Evolutionary conservation across 2,797 vertebrate genomes (phyloP), one percentile per base, ranked within the genome.

Genomic region (Diplodus sargus): DNA sequence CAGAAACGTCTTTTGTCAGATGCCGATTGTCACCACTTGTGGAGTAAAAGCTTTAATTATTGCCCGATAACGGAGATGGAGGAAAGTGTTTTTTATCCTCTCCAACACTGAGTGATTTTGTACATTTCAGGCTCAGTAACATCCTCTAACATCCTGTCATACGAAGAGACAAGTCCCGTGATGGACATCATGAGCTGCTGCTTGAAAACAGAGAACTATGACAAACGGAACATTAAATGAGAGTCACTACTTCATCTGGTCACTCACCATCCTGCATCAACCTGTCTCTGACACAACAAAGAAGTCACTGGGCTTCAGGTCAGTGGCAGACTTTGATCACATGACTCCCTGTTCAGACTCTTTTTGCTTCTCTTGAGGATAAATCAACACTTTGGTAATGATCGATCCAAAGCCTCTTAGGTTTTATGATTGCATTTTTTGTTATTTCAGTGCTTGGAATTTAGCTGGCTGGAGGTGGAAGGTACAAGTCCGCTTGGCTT

Each of bases 321-420:
- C 22, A 51, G 12, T 53, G 1, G 12, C 1, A 10, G 16, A 25
- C 14, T 51, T 51, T 51, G 39, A 25, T 23, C 11, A 8, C 13
- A 42, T 53, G 66, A 60, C 48, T 51, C 17, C 28, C 0, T 39
- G 45, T 28, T 64, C 28, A 66, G 20, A 17, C 4, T 5, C 4
- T 51, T 4, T 43, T 51, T 45, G 9, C 22, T 65, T 0, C 1
- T 43, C 51, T 15, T 58, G n/a, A 20, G 5, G 28, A 65, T 20
- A 34, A 34, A 67, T 56, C 23, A 23, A 47, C 51, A 67, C 9
- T 76, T 66, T 71, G 23, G 14, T 25, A 23, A 59, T 4, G 20
- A 69, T 10, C 4, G 52, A 79, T 11, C 20, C 22, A 63, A 76
- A 57, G 23, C 30, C 7, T 25, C n/a, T 42, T 7, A 3, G 17